A percentile compares a stretch with the other conserved stretches of the same genome.
phyloP scores from a whole-genome alignment of 2,888 invertebrate genomes.

The Augochlorella aurata region DNA sequence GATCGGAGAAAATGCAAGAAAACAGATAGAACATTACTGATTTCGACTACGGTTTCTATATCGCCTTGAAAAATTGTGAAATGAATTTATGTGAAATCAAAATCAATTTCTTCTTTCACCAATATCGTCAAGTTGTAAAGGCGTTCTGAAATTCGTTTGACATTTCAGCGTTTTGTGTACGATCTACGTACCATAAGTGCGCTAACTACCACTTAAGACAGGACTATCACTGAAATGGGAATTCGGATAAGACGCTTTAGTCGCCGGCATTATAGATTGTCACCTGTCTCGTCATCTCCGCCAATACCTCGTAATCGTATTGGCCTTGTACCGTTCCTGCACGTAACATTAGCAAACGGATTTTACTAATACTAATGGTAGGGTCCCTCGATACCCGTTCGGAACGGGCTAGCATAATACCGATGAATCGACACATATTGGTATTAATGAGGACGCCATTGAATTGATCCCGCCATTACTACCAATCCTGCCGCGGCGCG shows the following conservation, averaged over 20 bases:
- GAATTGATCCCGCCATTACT: constrained; percentile 8
- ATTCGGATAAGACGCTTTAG: background rate
- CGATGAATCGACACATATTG: constrained; percentile 1
- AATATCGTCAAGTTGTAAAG: too few species aligned
- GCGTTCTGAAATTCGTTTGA: too few species aligned
- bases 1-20: too few species aligned
- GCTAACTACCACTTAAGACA: too few species aligned
- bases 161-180: too few species aligned
- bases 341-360: background rate
- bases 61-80: too few species aligned
- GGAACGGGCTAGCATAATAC: background rate
- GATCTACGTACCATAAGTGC: too few species aligned
- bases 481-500: background rate
- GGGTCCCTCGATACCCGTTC: background rate
- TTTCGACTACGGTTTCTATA: too few species aligned
- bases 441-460: constrained; percentile 3
- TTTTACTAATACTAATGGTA: background rate
- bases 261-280: background rate
- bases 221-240: background rate
- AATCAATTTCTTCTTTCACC: too few species aligned
- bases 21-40: too few species aligned
- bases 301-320: background rate
- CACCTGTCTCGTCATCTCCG: background rate
- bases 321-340: background rate
- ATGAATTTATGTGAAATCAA: too few species aligned